A percentile compares a stretch with the other conserved stretches of the same genome.
Evolutionary conservation across 2,888 invertebrate species (phyloP).

Genomic region (Aleiodes alternator): DNA sequence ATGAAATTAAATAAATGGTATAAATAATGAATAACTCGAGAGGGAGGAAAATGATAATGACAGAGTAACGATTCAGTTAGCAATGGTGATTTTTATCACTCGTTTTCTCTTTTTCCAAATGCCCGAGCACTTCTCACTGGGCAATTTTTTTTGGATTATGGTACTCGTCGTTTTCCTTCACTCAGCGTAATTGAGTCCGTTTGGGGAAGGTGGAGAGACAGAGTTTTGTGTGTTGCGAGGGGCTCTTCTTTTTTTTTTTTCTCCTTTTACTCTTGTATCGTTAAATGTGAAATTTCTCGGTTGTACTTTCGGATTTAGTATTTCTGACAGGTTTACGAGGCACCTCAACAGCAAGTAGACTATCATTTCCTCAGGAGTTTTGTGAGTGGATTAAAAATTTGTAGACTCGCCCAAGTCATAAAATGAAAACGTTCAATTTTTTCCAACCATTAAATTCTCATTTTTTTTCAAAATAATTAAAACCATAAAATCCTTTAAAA

Average conservation of each 20-base stretch:
- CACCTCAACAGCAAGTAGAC: slow-evolving; percentile 43
- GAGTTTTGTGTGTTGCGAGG: slow-evolving; percentile 6
- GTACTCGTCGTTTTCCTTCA: background rate
- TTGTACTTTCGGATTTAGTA: slow-evolving; percentile 47
- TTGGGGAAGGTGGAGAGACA: background rate
- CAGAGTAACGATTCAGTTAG: slow-evolving; percentile 8
- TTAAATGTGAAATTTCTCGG: slow-evolving; percentile 37
- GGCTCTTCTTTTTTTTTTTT: background rate
- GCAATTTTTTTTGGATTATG: background rate
- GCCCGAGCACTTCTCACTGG: background rate
- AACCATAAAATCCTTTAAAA: background rate
- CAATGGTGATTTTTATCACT: slow-evolving; percentile 15
- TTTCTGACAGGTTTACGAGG: slow-evolving; percentile 50
- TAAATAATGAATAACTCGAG: slow-evolving; percentile 8
- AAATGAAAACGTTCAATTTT: slow-evolving; percentile 9
- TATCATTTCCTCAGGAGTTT: slow-evolving; percentile 15
- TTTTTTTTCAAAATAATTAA: background rate
- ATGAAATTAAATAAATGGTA: slow-evolving; percentile 34
- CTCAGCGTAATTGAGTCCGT: slow-evolving; percentile 35
- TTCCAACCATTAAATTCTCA: background rate
- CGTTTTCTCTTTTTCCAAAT: background rate
- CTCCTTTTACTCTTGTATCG: background rate
- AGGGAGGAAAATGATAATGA: slow-evolving; percentile 7
- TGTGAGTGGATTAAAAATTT: slow-evolving; percentile 53
- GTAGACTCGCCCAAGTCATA: background rate